Evolutionary conservation across 2,888 invertebrate genomes (phyloP), one percentile per base, ranked within the genome.

Genomic region (Schizotus pectinicornis): DNA sequence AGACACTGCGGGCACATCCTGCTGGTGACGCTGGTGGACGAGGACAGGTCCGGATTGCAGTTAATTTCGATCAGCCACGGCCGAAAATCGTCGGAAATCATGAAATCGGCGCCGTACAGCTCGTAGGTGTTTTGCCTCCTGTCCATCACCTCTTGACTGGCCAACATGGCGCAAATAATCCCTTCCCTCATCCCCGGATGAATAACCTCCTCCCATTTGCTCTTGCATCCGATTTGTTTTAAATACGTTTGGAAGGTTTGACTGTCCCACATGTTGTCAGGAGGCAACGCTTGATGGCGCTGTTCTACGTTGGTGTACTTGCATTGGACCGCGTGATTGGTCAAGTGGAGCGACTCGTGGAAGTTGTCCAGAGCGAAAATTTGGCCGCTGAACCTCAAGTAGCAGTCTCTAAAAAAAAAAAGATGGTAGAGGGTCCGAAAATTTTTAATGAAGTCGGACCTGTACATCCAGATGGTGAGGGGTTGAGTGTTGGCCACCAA

Each of bases 21-120:
- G 0, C 92, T 89, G 0, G 96, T 97, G 0, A 96, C 92, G 61
- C 90, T 91, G 0, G 95, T 95, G 0, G 92, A 92, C n/a, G 91
- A 87, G 8, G 93, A 91, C 82, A 97, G 85, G 80, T 95, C 92
- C 0, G 97, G 96, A 79, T 94, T 93, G 6, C 94, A 93, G 78
- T 97, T 97, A 65, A 97, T 95, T 80, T 97, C 97, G 65, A 97
- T 91, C 1, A 97, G 83, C 95, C 95, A 96, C 0, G 95, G 95
- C 31, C 88, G 87, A 69, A 89, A 91, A 71, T 92, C 90, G 55
- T 94, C 91, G 41, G 92, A 90, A 56, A 97, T 81, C 91, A 97
- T 94, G 74, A 97, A 97, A 79, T 97, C 97, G 0, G 96, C 96
- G 9, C 97, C 97, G 70, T 95, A 97, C 13, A 97, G 80, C 79